Conservation (phyloP, 2,797 vertebrate species). For the Tympanoctomys barrerae region DNA sequence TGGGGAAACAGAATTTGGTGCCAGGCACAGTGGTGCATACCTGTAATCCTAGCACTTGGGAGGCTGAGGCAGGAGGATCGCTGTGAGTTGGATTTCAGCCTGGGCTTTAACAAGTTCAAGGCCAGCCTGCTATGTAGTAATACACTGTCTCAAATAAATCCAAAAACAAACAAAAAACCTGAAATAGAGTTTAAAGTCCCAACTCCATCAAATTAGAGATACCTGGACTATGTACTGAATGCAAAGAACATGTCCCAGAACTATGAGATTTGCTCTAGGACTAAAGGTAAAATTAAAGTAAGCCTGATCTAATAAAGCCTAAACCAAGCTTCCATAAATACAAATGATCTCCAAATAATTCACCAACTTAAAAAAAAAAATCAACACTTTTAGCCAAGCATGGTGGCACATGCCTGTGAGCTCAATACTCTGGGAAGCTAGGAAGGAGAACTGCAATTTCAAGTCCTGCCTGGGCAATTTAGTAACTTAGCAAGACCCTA, state of each 20-base stretch:
- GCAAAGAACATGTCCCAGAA: background rate
- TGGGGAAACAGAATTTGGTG: background rate
- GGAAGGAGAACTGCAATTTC: background rate
- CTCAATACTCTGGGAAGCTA: background rate
- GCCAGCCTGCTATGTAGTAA: background rate
- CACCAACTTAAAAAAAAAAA: constrained; percentile 41
- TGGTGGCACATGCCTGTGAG: background rate
- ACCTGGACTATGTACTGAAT: background rate
- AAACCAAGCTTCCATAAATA: background rate
- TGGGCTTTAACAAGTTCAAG: background rate
- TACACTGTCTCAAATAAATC: background rate
- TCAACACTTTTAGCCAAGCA: background rate
- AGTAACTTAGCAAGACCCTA: background rate
- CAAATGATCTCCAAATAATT: constrained; percentile 21
- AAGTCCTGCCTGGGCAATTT: background rate
- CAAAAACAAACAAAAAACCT: background rate
- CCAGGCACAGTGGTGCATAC: background rate
- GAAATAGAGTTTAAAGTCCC: background rate
- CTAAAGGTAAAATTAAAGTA: constrained; percentile 35
- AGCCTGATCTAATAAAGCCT: background rate
- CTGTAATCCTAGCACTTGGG: background rate
- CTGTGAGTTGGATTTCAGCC: background rate
- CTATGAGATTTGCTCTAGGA: background rate
- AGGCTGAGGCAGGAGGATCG: background rate
- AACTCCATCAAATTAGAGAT: background rate